A percentile compares a stretch with the other conserved stretches of the same genome.
These are phyloP conservation scores for Pseudomyrmex sp. DNA, from an alignment of 1,140 invertebrate species.

Conservation along the genomic window DNA sequence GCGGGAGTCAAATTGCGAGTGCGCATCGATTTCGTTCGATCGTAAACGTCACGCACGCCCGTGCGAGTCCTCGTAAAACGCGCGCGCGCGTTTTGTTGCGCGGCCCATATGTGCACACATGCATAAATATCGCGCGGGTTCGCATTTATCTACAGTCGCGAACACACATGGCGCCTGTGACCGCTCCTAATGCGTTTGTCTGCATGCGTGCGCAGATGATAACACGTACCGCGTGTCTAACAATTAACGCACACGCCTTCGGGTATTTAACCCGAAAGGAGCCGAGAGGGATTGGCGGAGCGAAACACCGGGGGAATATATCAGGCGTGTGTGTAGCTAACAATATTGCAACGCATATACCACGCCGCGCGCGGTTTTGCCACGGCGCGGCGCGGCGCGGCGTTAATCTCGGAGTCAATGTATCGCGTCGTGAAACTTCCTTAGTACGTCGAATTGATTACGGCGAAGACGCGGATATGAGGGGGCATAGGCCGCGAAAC, in stretches of 20 bases:
- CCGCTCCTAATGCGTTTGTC: background rate
- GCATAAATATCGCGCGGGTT: constrained; percentile 28
- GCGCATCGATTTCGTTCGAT: constrained; percentile 62
- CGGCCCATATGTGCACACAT: background rate
- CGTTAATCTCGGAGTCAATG: constrained; percentile 40
- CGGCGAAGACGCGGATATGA: background rate
- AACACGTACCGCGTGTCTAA: constrained; percentile 55
- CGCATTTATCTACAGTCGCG: constrained; percentile 37
- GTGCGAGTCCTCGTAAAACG: constrained; percentile 66
- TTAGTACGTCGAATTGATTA: constrained; percentile 65
- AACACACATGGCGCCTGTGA: constrained; percentile 29
- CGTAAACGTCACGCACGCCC: constrained; percentile 63
- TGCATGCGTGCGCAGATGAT: constrained; percentile 48
- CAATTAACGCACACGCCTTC: constrained; percentile 27
- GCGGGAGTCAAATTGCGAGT: constrained; percentile 62
- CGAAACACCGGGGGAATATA: background rate
- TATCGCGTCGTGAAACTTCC: constrained; percentile 57
- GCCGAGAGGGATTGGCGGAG: background rate
- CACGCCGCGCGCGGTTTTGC: background rate
- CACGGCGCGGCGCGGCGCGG: no score
- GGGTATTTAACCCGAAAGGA: constrained; percentile 28
- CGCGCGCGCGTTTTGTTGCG: background rate
- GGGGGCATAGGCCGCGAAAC: background rate
- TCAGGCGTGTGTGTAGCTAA: background rate
- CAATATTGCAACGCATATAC: constrained; percentile 15